These are phyloP conservation scores for Acleris literana DNA, from an alignment of 2,888 invertebrate genomes.

Conservation along the genomic window DNA sequence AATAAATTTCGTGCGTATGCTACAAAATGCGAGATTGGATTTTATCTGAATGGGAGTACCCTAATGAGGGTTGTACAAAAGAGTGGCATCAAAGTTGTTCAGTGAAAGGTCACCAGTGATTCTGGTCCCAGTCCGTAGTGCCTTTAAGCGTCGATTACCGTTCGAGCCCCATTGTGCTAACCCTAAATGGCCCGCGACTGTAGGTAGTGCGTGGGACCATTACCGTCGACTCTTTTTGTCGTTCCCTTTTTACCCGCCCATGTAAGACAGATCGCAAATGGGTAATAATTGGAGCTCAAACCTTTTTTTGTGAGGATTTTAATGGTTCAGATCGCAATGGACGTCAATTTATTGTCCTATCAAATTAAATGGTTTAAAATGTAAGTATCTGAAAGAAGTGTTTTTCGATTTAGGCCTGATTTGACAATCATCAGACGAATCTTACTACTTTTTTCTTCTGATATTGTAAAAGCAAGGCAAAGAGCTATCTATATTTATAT, in stretches of 20 bases:
- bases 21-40: conserved; percentile 19
- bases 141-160: conserved; percentile 71
- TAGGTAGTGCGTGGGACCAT: conserved; percentile 64
- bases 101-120: conserved; percentile 49
- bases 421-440: neutral
- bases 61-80: conserved; percentile 61
- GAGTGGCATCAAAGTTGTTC: conserved; percentile 50
- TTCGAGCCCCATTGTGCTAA: conserved; percentile 68
- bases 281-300: conserved; percentile 76
- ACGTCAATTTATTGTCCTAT: conserved; percentile 57
- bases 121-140: conserved; percentile 57
- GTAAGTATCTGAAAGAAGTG: conserved; percentile 15
- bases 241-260: conserved; percentile 63
- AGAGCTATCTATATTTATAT: no score
- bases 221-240: conserved; percentile 70
- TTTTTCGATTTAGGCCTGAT: conserved; percentile 8
- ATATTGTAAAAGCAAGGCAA: no score
- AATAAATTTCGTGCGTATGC: conserved; percentile 28
- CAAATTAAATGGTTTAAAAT: conserved; percentile 22
- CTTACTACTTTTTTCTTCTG: no score
- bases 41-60: conserved; percentile 15
- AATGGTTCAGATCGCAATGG: conserved; percentile 58
- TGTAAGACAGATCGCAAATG: conserved; percentile 76
- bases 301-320: conserved; percentile 65
- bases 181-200: conserved; percentile 62